These are phyloP conservation scores for Pyxicephalus adspersus DNA, from an alignment of 2,113 vertebrate species.

Conservation along the genomic window DNA sequence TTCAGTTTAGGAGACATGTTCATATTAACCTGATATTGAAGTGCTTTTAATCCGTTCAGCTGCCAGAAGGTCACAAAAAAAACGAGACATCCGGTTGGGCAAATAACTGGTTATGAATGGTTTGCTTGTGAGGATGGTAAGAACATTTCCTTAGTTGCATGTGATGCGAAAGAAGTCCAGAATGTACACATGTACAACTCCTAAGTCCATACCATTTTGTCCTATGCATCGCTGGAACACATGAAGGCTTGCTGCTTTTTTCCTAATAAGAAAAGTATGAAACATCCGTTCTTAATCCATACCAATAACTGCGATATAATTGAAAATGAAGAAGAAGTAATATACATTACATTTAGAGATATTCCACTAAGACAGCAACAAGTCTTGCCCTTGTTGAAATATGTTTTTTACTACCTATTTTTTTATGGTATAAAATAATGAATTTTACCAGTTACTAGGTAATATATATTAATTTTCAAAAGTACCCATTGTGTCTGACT, in stretches of 20 bases:
- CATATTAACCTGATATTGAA: constrained; percentile 1
- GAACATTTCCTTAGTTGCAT: constrained; percentile 75
- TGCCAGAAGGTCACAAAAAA: constrained; percentile 70
- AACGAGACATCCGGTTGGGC: constrained; percentile 68
- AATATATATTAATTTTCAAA: too few relatives aligned
- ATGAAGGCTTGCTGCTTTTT: constrained; percentile 84
- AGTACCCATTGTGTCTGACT: too few relatives aligned
- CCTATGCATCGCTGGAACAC: constrained; percentile 81
- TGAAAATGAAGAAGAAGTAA: background rate
- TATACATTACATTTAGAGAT: background rate
- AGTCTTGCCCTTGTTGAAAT: too few relatives aligned
- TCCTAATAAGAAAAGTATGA: constrained; percentile 80
- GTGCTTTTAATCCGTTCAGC: constrained; percentile 72
- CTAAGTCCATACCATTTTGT: constrained; percentile 76
- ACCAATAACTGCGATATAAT: constrained; percentile 60
- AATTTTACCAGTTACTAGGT: too few relatives aligned
- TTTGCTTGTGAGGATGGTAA: constrained; percentile 62
- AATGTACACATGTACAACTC: constrained; percentile 72
- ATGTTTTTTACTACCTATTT: too few relatives aligned
- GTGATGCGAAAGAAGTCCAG: constrained; percentile 70
- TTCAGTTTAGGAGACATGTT: constrained; percentile 4
- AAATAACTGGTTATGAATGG: constrained; percentile 50
- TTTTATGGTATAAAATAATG: too few relatives aligned
- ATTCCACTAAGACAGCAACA: too few relatives aligned
- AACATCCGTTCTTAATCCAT: constrained; percentile 70